Evolutionary conservation across 2,797 vertebrate species (phyloP).

Genomic region (Myotis pilosus): DNA sequence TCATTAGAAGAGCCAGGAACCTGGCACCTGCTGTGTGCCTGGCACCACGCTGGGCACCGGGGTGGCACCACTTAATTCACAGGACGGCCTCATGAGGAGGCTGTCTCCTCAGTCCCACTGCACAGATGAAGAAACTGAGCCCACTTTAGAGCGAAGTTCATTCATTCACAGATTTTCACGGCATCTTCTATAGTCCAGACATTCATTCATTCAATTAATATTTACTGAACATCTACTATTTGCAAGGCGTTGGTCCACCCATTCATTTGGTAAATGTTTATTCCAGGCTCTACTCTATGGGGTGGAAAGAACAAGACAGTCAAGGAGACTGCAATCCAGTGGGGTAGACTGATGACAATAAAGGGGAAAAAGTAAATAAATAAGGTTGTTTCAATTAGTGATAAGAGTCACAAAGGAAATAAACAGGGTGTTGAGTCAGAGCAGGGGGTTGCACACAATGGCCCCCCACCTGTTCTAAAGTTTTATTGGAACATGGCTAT

Average conservation of each 20-base stretch:
- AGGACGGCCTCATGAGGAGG: rapidly evolving
- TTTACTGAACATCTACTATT: not conserved
- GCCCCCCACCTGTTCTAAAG: not conserved
- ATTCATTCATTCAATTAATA: not conserved
- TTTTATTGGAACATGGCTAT: not conserved
- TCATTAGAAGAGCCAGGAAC: not conserved
- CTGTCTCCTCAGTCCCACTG: rapidly evolving
- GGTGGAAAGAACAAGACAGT: not conserved
- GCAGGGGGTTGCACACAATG: too few species aligned
- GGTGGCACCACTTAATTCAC: rapidly evolving
- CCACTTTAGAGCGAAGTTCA: not conserved
- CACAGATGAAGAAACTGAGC: not conserved
- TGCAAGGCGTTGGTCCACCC: not conserved
- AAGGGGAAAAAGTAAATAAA: not conserved
- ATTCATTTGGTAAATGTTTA: not conserved
- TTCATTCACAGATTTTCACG: not conserved
- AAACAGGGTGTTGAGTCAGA: too few species aligned
- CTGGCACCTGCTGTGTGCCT: rapidly evolving
- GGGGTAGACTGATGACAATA: not conserved
- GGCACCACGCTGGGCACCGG: rapidly evolving
- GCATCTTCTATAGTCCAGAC: not conserved
- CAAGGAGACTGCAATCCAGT: not conserved
- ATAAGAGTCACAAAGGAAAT: rapidly evolving
- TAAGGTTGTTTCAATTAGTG: not conserved
- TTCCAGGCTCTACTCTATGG: not conserved